A percentile compares a stretch with the other conserved stretches of the same genome.
These are phyloP conservation scores for Oryctolagus cuniculus DNA, from an alignment of 2,113 vertebrate genomes.

Conservation along the genomic window mOryCun1.1 NC_091437.1:54327001-54327500, in stretches of 20 bases:
- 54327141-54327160: constrained; percentile 30
- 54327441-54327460: neutral
- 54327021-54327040: neutral
- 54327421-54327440: neutral
- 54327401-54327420: constrained; percentile 11
- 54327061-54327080: neutral
- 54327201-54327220: neutral
- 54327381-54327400: neutral
- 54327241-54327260: neutral
- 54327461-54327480: neutral
- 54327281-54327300: too few relatives aligned
- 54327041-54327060: neutral
- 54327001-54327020: neutral
- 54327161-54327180: neutral
- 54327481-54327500: neutral
- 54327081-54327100: neutral
- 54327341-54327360: neutral
- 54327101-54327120: neutral
- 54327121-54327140: neutral
- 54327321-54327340: neutral
- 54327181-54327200: neutral
- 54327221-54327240: neutral
- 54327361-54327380: neutral
- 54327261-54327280: neutral
- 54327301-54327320: neutral